A percentile compares a stretch with the other conserved stretches of the same genome.
These are phyloP conservation scores for Oryzias javanicus DNA, from an alignment of 2,113 vertebrate species.

Conservation along the genomic window DNA sequence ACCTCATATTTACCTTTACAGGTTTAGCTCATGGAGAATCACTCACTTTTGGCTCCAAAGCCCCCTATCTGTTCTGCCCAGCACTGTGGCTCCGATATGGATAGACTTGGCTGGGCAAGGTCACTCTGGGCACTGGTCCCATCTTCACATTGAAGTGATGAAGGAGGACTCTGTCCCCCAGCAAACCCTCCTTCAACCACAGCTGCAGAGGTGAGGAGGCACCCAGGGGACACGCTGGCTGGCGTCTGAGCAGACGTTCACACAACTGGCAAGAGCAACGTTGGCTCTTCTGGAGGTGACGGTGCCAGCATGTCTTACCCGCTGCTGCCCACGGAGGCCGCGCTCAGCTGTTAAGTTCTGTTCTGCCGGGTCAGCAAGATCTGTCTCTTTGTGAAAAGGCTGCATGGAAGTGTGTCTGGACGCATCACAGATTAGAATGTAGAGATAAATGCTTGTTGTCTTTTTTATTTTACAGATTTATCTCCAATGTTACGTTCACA, in stretches of 20 bases:
- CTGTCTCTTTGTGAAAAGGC: conserved; percentile 12
- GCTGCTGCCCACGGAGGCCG: conserved; percentile 42
- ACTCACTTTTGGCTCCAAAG: conserved; percentile 36
- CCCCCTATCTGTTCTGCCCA: conserved; percentile 35
- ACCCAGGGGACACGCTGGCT: conserved; percentile 61
- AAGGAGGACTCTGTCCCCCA: conserved; percentile 64
- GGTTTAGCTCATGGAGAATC: conserved; percentile 20
- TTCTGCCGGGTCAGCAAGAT: conserved; percentile 40
- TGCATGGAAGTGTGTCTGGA: neutral
- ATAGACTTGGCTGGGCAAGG: conserved; percentile 47
- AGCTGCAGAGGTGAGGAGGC: conserved; percentile 62
- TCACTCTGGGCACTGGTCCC: conserved; percentile 47
- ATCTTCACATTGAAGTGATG: conserved; percentile 59
- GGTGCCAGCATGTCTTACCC: conserved; percentile 67
- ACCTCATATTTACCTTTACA: conserved; percentile 26
- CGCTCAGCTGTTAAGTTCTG: conserved; percentile 46
- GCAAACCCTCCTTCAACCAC: conserved; percentile 21
- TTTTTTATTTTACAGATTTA: too few species aligned
- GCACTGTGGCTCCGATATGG: conserved; percentile 32
- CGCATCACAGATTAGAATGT: neutral
- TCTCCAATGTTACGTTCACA: too few species aligned
- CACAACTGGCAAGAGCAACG: conserved; percentile 48
- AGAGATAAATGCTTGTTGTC: neutral
- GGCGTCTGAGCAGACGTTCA: conserved; percentile 56
- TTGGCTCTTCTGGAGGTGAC: conserved; percentile 43